Evolutionary conservation across 2,113 vertebrate species (phyloP), one percentile per base, ranked within the genome.

Genomic region (Dicaeum eximium): DNA sequence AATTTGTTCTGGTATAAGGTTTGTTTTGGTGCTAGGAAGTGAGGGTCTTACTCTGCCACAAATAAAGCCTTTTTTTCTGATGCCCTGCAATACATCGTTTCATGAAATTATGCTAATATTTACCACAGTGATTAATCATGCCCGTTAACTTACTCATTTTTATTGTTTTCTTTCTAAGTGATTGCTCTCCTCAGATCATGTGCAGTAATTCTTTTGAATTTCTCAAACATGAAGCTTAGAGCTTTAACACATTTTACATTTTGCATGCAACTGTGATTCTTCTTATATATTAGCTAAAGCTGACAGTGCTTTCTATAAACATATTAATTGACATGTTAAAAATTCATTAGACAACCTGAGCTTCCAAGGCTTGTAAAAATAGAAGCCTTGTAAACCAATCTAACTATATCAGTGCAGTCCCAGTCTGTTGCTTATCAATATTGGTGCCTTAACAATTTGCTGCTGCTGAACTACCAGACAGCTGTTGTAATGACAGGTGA

Each of bases 301-400:
- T 84, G 89, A 85, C 86, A 79, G 92, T 73, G 75, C 78, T 87
- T 92, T 95, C 96, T 92, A 97, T 86, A 94, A 95, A 66, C 86
- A 73, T 92, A 75, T 97, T 97, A 84, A 67, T 53, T 96, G 91
- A 84, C 73, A 45, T 23, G 70, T 97, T 97, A 96, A 94, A 96
- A 93, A 92, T 98, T 96, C 60, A 96, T 97, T 95, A 94, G 95
- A 95, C 77, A 96, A 97, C 93, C 67, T 96, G 95, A 97, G 82
- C 92, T 96, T 74, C 77, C 31, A 51, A 82, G 87, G 62, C 92
- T 87, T 95, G 94, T 95, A 84, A 86, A 96, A 92, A 95, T 90
- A 96, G 94, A 93, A 93, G 80, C 65, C 88, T 87, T 95, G 97
- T 92, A 95, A 97, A 71, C 92, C 71, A 95, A 97, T 92, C 96